Conservation (phyloP, 2,888 invertebrate genomes). For the Drosophila ezoana region DNA sequence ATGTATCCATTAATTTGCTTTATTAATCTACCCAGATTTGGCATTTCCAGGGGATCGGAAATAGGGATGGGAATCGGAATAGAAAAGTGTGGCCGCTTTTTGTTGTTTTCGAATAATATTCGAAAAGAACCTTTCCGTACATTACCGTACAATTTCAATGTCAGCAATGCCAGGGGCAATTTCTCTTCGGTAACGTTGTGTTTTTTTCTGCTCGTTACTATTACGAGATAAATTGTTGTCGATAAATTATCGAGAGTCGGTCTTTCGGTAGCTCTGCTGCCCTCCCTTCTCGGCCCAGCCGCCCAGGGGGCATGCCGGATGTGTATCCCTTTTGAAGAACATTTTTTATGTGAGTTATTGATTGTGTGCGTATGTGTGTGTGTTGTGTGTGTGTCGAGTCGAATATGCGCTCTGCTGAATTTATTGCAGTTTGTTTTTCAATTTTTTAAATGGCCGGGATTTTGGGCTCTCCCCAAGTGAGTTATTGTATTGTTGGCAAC, state of each 20-base stretch:
- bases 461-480: slow-evolving; percentile 46
- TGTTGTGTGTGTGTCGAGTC: slow-evolving; percentile 13
- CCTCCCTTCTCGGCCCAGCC: slow-evolving; percentile 19
- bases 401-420: slow-evolving; percentile 59
- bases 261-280: slow-evolving; percentile 36
- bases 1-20: slow-evolving; percentile 72
- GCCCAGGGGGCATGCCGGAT: slow-evolving; percentile 55
- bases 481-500: slow-evolving; percentile 51
- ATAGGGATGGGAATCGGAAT: background rate
- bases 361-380: slow-evolving; percentile 5
- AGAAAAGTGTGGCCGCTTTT: background rate
- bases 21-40: slow-evolving; percentile 66
- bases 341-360: slow-evolving; percentile 33
- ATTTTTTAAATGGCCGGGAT: slow-evolving; percentile 68
- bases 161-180: slow-evolving; percentile 65
- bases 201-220: slow-evolving; percentile 61
- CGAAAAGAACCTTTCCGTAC: slow-evolving; percentile 44
- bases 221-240: slow-evolving; percentile 83
- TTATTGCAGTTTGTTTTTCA: slow-evolving; percentile 81
- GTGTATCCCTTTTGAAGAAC: slow-evolving; percentile 40
- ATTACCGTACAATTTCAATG: slow-evolving; percentile 81
- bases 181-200: slow-evolving; percentile 40
- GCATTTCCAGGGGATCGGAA: slow-evolving; percentile 9
- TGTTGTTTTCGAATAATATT: slow-evolving; percentile 29
- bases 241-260: slow-evolving; percentile 81